phyloP scores from a whole-genome alignment of 2,888 invertebrate genomes.

The Nephrotoma guestfalica region DNA sequence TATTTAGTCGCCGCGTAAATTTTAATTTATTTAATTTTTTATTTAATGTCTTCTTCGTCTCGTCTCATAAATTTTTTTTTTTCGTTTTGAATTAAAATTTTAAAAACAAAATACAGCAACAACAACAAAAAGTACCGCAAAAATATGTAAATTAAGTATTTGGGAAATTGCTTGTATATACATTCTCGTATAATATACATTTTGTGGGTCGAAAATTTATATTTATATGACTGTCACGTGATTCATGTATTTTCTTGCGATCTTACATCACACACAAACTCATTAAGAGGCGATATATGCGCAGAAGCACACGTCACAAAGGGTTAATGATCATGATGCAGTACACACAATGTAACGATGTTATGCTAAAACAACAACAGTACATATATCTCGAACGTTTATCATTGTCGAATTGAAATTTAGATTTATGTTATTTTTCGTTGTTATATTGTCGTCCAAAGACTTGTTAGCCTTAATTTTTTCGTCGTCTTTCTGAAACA shows the following conservation, averaged over 20 bases:
- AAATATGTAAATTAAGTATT: neutral
- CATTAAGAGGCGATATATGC: neutral
- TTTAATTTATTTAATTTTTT: neutral
- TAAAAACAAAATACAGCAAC: neutral
- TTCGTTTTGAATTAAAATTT: neutral
- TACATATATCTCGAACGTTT: neutral
- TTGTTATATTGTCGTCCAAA: neutral
- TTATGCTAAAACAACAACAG: neutral
- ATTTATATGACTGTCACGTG: neutral
- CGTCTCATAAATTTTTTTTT: conserved; percentile 1
- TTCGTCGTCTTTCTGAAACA: neutral
- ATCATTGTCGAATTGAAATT: neutral
- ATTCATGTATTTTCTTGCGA: neutral
- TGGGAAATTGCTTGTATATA: neutral
- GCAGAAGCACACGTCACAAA: neutral
- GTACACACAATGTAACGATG: neutral
- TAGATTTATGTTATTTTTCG: neutral
- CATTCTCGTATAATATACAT: neutral
- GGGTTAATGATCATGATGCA: neutral
- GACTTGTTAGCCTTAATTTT: neutral
- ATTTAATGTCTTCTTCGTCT: conserved; percentile 2
- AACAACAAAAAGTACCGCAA: neutral
- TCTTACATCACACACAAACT: neutral
- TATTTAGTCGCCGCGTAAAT: neutral
- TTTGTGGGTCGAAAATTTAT: neutral